Evolutionary conservation across 2,888 invertebrate genomes (phyloP).

Genomic region (Pristionchus exspectatus): DNA sequence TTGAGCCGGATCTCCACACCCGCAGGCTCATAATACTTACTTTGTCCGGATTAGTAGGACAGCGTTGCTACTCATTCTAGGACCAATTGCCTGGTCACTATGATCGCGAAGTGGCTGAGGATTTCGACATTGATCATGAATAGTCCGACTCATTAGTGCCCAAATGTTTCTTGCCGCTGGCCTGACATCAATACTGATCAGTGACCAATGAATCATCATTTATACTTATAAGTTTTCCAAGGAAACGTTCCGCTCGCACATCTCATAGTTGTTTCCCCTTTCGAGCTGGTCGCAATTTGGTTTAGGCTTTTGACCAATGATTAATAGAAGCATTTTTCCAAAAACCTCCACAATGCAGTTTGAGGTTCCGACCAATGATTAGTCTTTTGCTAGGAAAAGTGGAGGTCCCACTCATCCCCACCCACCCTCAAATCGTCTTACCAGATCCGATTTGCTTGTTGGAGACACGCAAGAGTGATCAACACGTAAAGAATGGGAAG

Average conservation of each 20-base stretch:
- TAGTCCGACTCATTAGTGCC: too few relatives aligned
- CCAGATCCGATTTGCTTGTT: conserved; percentile 36
- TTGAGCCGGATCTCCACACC: not conserved
- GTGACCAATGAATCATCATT: too few relatives aligned
- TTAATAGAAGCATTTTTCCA: too few relatives aligned
- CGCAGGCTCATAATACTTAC: conserved; percentile 30
- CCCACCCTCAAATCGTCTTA: conserved; percentile 23
- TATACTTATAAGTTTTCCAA: too few relatives aligned
- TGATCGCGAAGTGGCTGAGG: too few relatives aligned
- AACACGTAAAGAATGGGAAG: conserved; percentile 43
- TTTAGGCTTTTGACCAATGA: too few relatives aligned
- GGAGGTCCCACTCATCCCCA: not conserved
- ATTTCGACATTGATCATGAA: too few relatives aligned
- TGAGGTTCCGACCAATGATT: not conserved
- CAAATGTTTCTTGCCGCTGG: too few relatives aligned
- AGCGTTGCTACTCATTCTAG: not conserved
- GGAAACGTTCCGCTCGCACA: too few relatives aligned
- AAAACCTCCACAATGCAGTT: not conserved
- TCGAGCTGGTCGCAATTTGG: too few relatives aligned
- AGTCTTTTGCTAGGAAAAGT: not conserved
- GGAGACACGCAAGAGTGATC: conserved; percentile 28
- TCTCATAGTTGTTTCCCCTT: too few relatives aligned
- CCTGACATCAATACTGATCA: too few relatives aligned
- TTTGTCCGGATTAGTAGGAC: not conserved
- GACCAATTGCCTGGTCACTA: not conserved